These are phyloP conservation scores for Antheraea assamensis DNA, from an alignment of 2,888 invertebrate species.

Conservation along the genomic window DNA sequence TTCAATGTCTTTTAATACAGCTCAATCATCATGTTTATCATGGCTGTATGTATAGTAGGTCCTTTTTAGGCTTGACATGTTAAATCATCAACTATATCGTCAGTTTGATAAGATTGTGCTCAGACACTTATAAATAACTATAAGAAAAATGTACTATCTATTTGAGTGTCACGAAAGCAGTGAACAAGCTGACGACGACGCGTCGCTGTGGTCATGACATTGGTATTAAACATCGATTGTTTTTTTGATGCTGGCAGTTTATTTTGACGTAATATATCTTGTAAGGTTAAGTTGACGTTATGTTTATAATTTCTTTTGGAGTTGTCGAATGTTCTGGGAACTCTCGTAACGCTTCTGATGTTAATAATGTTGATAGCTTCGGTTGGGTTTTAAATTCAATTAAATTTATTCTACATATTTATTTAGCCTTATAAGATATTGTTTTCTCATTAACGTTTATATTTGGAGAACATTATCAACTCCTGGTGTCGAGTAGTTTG, in stretches of 20 bases:
- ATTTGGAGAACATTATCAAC: too few relatives aligned
- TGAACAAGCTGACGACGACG: not conserved
- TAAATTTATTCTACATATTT: not conserved
- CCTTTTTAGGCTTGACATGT: not conserved
- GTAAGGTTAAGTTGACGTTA: constrained; percentile 7
- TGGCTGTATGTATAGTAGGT: too few relatives aligned
- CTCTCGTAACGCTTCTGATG: constrained; percentile 6
- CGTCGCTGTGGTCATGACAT: constrained; percentile 7
- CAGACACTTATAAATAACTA: not conserved
- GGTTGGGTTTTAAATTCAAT: not conserved
- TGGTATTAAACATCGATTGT: not conserved
- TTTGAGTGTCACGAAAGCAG: not conserved
- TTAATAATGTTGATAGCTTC: not conserved
- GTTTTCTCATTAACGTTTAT: not conserved
- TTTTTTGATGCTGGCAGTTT: constrained; percentile 7
- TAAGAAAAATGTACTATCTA: not conserved
- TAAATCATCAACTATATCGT: not conserved
- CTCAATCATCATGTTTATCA: too few relatives aligned
- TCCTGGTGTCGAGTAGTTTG: too few relatives aligned
- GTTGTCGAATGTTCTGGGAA: not conserved
- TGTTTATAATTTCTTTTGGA: constrained; percentile 9
- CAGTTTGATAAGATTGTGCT: not conserved
- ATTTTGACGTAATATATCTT: not conserved
- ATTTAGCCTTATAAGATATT: not conserved
- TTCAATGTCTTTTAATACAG: too few relatives aligned